Conservation (phyloP, 2,113 vertebrate species). For the Psettodes erumei region DNA sequence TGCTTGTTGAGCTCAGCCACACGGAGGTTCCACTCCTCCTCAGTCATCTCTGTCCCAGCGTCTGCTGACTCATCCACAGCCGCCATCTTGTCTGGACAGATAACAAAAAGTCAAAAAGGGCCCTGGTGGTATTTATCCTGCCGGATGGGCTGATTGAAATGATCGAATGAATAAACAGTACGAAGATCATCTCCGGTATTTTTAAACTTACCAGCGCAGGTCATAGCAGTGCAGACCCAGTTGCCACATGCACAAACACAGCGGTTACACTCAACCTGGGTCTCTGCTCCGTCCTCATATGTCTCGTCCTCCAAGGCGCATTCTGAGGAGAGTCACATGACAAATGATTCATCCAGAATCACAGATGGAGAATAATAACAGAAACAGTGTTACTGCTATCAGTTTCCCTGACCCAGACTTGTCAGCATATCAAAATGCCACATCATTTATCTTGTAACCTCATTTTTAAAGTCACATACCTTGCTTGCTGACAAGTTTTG, state of each 20-base stretch:
- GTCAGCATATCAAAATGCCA: constrained; percentile 33
- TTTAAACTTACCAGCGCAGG: constrained; percentile 88
- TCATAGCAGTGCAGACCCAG: constrained; percentile 99
- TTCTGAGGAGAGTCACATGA: constrained; percentile 78
- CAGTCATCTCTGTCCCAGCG: constrained; percentile 86
- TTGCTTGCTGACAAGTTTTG: constrained; percentile 4
- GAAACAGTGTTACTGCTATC: background rate
- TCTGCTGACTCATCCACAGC: constrained; percentile 76
- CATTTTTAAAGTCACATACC: background rate
- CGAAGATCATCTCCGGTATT: background rate
- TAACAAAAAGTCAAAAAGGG: background rate
- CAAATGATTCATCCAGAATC: background rate
- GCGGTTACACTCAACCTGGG: constrained; percentile 96
- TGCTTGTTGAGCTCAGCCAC: constrained; percentile 95
- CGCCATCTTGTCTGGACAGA: constrained; percentile 83
- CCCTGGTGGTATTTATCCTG: background rate
- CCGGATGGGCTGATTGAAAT: background rate
- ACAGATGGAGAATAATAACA: constrained; percentile 17
- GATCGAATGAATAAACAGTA: background rate
- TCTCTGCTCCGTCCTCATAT: constrained; percentile 94
- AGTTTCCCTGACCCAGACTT: constrained; percentile 5
- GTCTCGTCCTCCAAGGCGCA: constrained; percentile 97
- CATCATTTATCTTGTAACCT: constrained; percentile 2
- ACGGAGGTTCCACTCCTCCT: constrained; percentile 92
- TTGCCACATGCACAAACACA: constrained; percentile 98